These are phyloP conservation scores for Hydropsyche tenuis DNA, from an alignment of 1,140 invertebrate genomes.

Conservation along the genomic window DNA sequence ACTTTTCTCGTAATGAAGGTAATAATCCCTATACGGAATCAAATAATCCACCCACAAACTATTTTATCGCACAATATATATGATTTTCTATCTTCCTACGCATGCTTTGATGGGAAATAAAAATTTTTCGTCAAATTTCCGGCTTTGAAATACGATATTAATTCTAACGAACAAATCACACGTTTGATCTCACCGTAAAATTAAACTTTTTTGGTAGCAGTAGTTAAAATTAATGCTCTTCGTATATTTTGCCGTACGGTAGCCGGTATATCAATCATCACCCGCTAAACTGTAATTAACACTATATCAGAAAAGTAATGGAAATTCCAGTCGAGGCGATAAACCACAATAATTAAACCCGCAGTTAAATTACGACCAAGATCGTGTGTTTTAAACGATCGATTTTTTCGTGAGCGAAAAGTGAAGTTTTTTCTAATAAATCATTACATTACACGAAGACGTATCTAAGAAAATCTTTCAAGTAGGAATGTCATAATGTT, in stretches of 20 bases:
- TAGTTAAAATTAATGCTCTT: conserved; percentile 10
- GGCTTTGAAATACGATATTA: conserved; percentile 6
- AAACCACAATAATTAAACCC: not conserved
- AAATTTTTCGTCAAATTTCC: conserved; percentile 17
- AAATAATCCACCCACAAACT: conserved; percentile 3
- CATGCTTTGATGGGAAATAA: not conserved
- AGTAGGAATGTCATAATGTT: conserved; percentile 2
- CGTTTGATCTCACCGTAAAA: conserved; percentile 18
- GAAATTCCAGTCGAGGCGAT: not conserved
- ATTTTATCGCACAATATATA: too few species aligned
- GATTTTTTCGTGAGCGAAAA: too few species aligned
- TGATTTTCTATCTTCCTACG: conserved; percentile 2
- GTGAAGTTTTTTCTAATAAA: not conserved
- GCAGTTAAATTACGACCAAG: too few species aligned
- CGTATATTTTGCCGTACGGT: not conserved
- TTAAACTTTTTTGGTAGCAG: not conserved
- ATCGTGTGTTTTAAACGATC: too few species aligned
- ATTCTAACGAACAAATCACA: conserved; percentile 15
- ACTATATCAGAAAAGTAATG: conserved; percentile 11
- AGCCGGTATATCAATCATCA: conserved; percentile 9
- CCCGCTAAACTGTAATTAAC: conserved; percentile 7
- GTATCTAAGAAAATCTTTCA: not conserved
- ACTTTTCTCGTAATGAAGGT: not conserved
- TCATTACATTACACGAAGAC: not conserved
- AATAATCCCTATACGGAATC: conserved; percentile 15